A percentile compares a stretch with the other conserved stretches of the same genome.
phyloP scores from a whole-genome alignment of 2,113 vertebrate genomes.

The Epinephelus moara region DNA sequence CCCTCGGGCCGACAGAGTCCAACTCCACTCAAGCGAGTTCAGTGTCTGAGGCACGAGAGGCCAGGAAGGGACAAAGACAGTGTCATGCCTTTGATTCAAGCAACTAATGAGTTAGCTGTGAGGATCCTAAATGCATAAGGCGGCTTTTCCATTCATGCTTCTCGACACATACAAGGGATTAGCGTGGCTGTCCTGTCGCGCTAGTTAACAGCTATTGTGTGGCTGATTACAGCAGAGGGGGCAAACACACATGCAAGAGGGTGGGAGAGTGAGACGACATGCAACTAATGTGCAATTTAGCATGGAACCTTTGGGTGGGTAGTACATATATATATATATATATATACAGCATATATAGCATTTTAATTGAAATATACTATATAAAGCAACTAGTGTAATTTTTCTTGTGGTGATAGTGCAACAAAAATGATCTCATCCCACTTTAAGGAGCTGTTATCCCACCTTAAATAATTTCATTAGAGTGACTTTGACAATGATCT shows the following conservation, averaged over 20 bases:
- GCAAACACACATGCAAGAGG: constrained; percentile 55
- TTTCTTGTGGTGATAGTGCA: neutral
- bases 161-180: constrained; percentile 75
- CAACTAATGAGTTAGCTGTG: constrained; percentile 76
- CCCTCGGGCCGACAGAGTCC: constrained; percentile 36
- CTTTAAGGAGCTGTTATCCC: neutral
- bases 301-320: constrained; percentile 22
- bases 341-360: neutral
- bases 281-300: constrained; percentile 61
- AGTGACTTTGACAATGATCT: neutral
- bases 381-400: neutral
- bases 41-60: constrained; percentile 75
- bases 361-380: neutral
- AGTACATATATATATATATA: constrained; percentile 7
- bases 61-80: constrained; percentile 74
- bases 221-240: constrained; percentile 52
- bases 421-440: neutral
- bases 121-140: constrained; percentile 69
- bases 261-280: constrained; percentile 58
- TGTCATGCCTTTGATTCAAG: constrained; percentile 75
- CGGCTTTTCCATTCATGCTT: constrained; percentile 65
- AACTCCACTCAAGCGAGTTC: constrained; percentile 74
- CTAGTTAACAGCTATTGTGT: constrained; percentile 72
- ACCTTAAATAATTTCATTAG: neutral
- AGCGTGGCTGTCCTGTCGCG: constrained; percentile 68